Evolutionary conservation across 2,797 vertebrate species (phyloP), one percentile per base, ranked within the genome.

Genomic region (Erpetoichthys calabaricus): DNA sequence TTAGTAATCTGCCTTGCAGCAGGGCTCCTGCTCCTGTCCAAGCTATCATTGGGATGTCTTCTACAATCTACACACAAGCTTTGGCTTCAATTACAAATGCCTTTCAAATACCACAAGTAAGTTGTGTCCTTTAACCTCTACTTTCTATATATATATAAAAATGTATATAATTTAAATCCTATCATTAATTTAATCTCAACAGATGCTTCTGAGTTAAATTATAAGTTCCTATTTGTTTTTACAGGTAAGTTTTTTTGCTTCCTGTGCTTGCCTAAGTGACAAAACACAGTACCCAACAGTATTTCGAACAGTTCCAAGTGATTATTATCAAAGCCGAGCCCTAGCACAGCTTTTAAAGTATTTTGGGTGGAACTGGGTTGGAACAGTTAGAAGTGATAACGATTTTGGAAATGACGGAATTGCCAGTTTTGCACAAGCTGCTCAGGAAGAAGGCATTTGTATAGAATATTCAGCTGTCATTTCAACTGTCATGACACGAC

Each of bases 291-390:
- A 42, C 41, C 53, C 53, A 7, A 41, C 25, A 7, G 42, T 54
- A 7, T 54, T 54, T 43, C 42, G 53, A 41, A 54, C 53, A 41
- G 41, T 54, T 3, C 53, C 53, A 42, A 54, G 53, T 54, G 53
- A 54, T 54, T 54, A 54, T 54, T 54, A 41, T 41, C 53, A 54
- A 42, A 54, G 53, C 53, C 42, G 53, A 54, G 53, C 53, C 10
- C 41, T 54, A 53, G 53, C 53, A 42, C 10, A 54, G 53, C 53
- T 54, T 54, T 41, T 54, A 3, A 54, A 43, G 53, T 53, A 54
- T 42, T 54, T 54, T 54, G 53, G 53, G 44, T 54, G 53, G 53
- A 54, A 41, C 41, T 54, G 53, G 53, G 53, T 54, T 54, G 53
- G 53, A 8, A 43, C 53, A n/a, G 44, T 54, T 42, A 54, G 53